Evolutionary conservation across 2,797 vertebrate genomes (phyloP).

Genomic region (Aphelocoma californica): DNA sequence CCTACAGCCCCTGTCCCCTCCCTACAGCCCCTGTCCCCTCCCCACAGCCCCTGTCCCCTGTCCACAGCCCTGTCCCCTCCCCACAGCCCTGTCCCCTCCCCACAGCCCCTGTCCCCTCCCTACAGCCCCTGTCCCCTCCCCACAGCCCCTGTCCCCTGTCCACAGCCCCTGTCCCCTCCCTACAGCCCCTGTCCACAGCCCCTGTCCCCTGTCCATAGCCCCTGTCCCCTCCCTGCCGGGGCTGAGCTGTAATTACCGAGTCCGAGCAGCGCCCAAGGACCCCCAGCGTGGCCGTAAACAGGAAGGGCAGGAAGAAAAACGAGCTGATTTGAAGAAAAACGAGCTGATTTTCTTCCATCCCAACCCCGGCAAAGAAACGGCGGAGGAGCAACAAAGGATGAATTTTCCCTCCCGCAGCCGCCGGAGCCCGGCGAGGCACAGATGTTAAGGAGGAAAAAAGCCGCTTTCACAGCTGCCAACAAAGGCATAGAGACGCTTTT

Average conservation of each 20-base stretch:
- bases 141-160: neutral
- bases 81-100: neutral
- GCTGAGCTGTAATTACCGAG: neutral
- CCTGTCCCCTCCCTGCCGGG: neutral
- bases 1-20: too few relatives aligned
- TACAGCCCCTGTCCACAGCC: neutral
- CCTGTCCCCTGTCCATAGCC: neutral
- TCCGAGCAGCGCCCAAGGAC: neutral
- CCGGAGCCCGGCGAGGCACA: neutral
- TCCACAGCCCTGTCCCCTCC: neutral
- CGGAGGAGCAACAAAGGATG: conserved; percentile 55
- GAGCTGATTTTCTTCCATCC: conserved; percentile 16
- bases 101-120: neutral
- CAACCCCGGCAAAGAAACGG: neutral
- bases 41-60: neutral
- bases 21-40: too few relatives aligned
- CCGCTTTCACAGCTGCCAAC: conserved; percentile 24
- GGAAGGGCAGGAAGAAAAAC: conserved; percentile 32
- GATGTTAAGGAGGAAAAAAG: conserved; percentile 40
- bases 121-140: too few relatives aligned
- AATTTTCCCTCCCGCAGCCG: conserved; percentile 21
- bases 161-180: neutral
- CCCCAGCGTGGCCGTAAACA: neutral
- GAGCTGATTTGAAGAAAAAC: conserved; percentile 19
- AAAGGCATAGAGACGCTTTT: conserved; percentile 54